Evolutionary conservation across 2,797 vertebrate genomes (phyloP), one percentile per base, ranked within the genome.

Genomic region (Bovichtus diacanthus): DNA sequence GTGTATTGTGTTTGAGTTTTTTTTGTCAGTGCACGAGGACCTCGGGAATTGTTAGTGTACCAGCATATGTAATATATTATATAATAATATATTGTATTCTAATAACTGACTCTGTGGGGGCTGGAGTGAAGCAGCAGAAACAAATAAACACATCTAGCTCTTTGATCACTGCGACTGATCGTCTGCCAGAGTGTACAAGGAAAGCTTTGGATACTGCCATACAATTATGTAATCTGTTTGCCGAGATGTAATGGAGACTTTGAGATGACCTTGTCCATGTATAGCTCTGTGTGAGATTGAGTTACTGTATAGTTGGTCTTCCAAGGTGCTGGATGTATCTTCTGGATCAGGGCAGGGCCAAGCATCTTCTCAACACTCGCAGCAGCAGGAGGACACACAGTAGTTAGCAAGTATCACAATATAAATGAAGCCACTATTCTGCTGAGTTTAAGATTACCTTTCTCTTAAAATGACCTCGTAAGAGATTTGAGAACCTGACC

Each of bases 101-200:
- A 91, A 90, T 93, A 92, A 91, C 87, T 92, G 86, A 83, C 89
- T 88, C 73, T 90, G 90, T 93, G 91, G 91, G 90, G 88, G 92
- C 86, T 92, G 88, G 74, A 92, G 87, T 82, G 88, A 85, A 92
- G 85, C 87, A 78, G 82, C 77, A 79, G 87, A 92, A 91, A 90
- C 90, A 90, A 89, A 92, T 88, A 88, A 91, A 92, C 78, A 86
- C 82, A 88, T 92, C 81, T 76, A 78, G 78, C 34, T 61, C 89
- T 94, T 93, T 92, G 92, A 93, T 93, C 87, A 90, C 76, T 69
- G 81, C 82, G 85, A 93, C 88, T 92, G 91, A 93, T 93, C 83
- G 66, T 91, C 90, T 90, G 88, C 90, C 87, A 91, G 83, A 68
- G 53, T 87, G 81, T 83, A 87, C 85, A 84, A 80, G 79, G 74